phyloP scores from a whole-genome alignment of 35 echinoderm and acorn worm genomes.

The Strongylocentrotus purpuratus region DNA sequence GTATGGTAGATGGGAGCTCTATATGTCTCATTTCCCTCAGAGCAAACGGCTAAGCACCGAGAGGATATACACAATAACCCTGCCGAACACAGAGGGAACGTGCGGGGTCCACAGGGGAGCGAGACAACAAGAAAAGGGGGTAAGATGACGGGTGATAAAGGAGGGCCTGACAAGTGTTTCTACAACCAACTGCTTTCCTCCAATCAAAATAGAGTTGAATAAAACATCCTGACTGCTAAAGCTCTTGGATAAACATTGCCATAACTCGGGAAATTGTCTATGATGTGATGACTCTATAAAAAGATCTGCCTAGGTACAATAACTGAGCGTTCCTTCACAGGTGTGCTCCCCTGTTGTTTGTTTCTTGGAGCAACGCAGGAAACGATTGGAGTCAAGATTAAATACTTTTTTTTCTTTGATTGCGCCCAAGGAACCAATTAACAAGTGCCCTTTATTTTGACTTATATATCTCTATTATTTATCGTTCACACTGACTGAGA shows the following conservation, averaged over 20 bases:
- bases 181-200: constrained; percentile 52
- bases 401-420: background rate
- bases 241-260: constrained; percentile 52
- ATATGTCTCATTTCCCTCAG: constrained; percentile 34
- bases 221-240: constrained; percentile 43
- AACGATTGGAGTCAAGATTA: constrained; percentile 14
- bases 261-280: constrained; percentile 34
- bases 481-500: background rate
- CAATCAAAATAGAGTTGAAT: constrained; percentile 44
- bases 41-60: background rate
- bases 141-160: constrained; percentile 36
- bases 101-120: background rate
- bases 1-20: constrained; percentile 14
- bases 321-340: constrained; percentile 42
- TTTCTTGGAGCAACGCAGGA: background rate
- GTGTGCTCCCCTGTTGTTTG: background rate
- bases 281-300: constrained; percentile 50
- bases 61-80: constrained; percentile 50
- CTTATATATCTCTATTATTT: constrained; percentile 25
- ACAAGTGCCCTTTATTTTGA: background rate
- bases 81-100: background rate
- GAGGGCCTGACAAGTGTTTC: constrained; percentile 40
- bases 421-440: constrained; percentile 29
- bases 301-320: constrained; percentile 36
- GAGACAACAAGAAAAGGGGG: constrained; percentile 4